Base-by-base conservation (phyloP, 2,797 vertebrate genomes). In the Brachymystax lenok region DNA sequence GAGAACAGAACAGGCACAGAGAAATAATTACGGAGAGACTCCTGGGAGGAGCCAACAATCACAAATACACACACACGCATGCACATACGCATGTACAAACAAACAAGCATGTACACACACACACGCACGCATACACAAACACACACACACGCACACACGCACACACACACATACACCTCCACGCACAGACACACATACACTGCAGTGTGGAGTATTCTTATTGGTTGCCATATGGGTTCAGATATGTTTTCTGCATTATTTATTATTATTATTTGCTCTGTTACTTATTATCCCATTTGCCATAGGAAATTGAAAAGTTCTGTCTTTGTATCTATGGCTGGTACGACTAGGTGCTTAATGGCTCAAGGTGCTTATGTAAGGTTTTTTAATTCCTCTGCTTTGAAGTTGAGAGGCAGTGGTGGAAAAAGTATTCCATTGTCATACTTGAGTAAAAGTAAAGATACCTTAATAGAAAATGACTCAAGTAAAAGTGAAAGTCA, bases 1-100 rank as follows among this genome's bases (percentile, higher is more conserved):
- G 88, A 89, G 84, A 77, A 84, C 75, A 78, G 80, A 88, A 86
- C 78, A 83, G 77, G 74, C 33, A 77, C 74, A 66, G 77, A 81
- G 84, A 90, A 88, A 83, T 87, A 87, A 90, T 90, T 90, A 92
- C 85, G 83, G 83, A 76, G 74, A 78, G 77, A 75, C 83, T 83
- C 84, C 77, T 85, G 76, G 83, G 83, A 87, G 13, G 50, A 35
- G 74, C 54, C 17, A 50, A 70, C 64, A 17, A 51, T 77, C 40
- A 28, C 61, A 12, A n/a, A 63, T 17, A n/a, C 59, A 63, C 19
- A 63, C 17, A 63, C 19, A 24, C 21, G 19, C 35, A n/a, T 50
- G 27, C 54, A 35, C 50, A 69, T 7, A 35, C 6, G 33, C 6
- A 35, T 35, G 35, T 6, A 35, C 35, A 35, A 35, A 35, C 33